Evolutionary conservation across 2,888 invertebrate species (phyloP).

Genomic region (Clitarchus hookeri): DNA sequence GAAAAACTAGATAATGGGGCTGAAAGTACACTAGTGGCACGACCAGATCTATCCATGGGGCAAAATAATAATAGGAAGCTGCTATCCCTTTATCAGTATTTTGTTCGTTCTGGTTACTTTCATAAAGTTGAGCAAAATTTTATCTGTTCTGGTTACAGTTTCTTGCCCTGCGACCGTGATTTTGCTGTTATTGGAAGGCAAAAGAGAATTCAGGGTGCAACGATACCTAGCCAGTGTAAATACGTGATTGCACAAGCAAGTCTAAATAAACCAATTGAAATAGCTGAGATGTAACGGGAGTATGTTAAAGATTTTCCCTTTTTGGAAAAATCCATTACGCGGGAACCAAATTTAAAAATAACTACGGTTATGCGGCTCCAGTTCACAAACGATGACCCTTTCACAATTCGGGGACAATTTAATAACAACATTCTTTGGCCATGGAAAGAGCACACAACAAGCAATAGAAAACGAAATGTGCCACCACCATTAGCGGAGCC

Average conservation of each 20-base stretch:
- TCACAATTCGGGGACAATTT: not conserved
- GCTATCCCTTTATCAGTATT: constrained; percentile 19
- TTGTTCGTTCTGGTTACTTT: constrained; percentile 19
- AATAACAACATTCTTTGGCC: constrained; percentile 17
- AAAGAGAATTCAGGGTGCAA: constrained; percentile 12
- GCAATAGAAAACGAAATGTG: not conserved
- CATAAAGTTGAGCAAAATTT: constrained; percentile 24
- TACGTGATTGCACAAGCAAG: not conserved
- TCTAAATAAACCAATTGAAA: not conserved
- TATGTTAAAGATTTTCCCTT: not conserved
- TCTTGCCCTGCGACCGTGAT: constrained; percentile 3
- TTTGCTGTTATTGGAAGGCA: constrained; percentile 3
- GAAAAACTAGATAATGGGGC: not conserved
- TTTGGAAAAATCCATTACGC: not conserved
- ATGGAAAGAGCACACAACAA: constrained; percentile 1
- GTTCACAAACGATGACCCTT: not conserved
- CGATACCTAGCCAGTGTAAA: constrained; percentile 24
- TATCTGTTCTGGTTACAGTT: constrained; percentile 4
- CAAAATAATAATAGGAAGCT: constrained; percentile 28
- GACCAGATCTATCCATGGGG: constrained; percentile 22
- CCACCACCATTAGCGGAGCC: not conserved
- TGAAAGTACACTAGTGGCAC: constrained; percentile 10
- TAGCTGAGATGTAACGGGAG: not conserved
- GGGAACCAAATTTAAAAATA: not conserved
- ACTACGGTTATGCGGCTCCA: not conserved